Evolutionary conservation across 2,797 vertebrate genomes (phyloP), one percentile per base, ranked within the genome.

Genomic region (Enteromius argenteus): DNA sequence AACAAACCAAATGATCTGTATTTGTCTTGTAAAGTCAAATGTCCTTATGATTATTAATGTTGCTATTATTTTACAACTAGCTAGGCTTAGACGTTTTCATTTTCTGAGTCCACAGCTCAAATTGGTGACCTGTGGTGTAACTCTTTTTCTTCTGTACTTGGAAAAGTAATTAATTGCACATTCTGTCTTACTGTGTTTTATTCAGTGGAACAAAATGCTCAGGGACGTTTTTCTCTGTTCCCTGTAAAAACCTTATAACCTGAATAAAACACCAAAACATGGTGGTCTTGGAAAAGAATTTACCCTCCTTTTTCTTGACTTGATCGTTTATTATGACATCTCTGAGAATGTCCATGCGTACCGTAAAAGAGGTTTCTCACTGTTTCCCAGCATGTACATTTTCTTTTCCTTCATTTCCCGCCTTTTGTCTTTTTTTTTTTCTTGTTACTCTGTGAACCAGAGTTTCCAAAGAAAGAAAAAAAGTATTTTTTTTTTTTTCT

Each of bases 81-180:
- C 72, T 56, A 53, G 19, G 49, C 66, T 37, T 39, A 67, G 42
- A 60, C 23, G 11, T 44, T 37, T 62, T 71, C 13, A 37, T 74
- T 80, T 56, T 80, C 58, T 66, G 37, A 82, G 73, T 74, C 51
- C 37, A 53, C 69, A n/a, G 49, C 72, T 67, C 37, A 58, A 21
- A 37, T 72, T 21, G 23, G 79, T 39, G 78, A 83, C 76, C 76
- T 69, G 71, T 64, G 27, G 56, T 5, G 21, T 80, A 73, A 62
- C 35, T 79, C 62, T 87, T 90, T 88, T 89, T 83, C 46, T 64
- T 62, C 88, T 91, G 89, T 89, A 89, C 89, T 89, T 87, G 84
- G 86, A 72, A 89, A 87, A 86, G 89, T 90, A 91, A 94, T 95
- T 93, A 91, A 90, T 89, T 92, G 91, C 87, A 90, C 87, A 83